phyloP scores from a whole-genome alignment of 2,797 vertebrate species.

The Otolemur crassicaudatus region DNA sequence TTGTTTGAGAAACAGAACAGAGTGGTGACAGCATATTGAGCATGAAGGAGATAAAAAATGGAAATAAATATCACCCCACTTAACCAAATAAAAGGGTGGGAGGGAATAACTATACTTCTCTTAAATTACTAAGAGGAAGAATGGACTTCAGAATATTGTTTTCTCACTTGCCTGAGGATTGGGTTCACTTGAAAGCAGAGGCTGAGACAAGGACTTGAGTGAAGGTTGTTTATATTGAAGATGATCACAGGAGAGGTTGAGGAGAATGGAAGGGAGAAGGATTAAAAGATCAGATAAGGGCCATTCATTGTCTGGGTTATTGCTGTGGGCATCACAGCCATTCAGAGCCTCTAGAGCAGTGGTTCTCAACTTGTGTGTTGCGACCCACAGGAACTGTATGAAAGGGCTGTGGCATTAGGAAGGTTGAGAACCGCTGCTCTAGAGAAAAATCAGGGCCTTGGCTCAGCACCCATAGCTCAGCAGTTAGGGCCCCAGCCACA shows the following conservation, averaged over 20 bases:
- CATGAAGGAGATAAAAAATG: background rate
- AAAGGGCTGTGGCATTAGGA: too few species aligned
- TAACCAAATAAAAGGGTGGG: background rate
- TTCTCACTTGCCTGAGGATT: background rate
- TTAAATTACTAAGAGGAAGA: background rate
- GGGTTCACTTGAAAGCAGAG: background rate
- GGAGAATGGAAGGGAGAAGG: background rate
- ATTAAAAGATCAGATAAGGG: background rate
- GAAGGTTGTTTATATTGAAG: background rate
- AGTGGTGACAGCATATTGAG: background rate
- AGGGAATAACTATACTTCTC: background rate
- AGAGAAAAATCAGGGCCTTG: too few species aligned
- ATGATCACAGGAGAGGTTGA: background rate
- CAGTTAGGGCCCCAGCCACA: too few species aligned
- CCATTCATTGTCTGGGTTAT: background rate
- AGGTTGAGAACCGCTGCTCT: too few species aligned
- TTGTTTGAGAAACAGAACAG: background rate
- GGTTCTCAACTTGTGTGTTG: too few species aligned
- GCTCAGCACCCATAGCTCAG: too few species aligned
- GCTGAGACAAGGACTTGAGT: background rate
- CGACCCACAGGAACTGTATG: too few species aligned
- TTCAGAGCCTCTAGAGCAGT: background rate
- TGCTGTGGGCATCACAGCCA: background rate
- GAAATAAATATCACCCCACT: background rate
- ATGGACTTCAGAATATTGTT: background rate